Percentiles rank a stretch among this genome's conserved stretches.
phyloP scores from a whole-genome alignment of 2,888 invertebrate species.

The Scaptomyza tumidula region DNA sequence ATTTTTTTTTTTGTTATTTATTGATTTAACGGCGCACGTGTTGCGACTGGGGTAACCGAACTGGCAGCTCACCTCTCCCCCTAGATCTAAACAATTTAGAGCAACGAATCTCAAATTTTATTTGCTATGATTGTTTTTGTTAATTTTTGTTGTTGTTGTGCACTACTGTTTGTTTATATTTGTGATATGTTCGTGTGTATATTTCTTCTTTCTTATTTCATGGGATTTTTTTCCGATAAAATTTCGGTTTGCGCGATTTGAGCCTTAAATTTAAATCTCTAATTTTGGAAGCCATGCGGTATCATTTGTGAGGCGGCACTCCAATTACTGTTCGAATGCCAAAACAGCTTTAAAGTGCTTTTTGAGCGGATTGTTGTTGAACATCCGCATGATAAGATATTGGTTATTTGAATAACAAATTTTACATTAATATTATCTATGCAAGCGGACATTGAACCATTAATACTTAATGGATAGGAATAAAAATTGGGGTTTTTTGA shows the following conservation, averaged over 20 bases:
- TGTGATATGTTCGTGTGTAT: slow-evolving; percentile 7
- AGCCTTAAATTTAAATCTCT: slow-evolving; percentile 57
- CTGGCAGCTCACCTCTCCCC: slow-evolving; percentile 27
- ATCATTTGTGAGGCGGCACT: slow-evolving; percentile 54
- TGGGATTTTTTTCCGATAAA: slow-evolving; percentile 22
- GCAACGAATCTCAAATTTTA: slow-evolving; percentile 20
- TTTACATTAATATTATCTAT: neutral
- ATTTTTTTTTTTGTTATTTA: slow-evolving; percentile 56
- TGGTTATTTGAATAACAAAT: neutral
- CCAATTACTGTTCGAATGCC: slow-evolving; percentile 17
- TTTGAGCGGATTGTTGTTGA: slow-evolving; percentile 4
- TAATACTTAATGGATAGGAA: neutral
- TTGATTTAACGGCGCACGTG: slow-evolving; percentile 75
- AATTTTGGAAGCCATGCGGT: slow-evolving; percentile 59
- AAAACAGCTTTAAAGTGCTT: slow-evolving; percentile 5
- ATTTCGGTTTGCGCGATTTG: slow-evolving; percentile 49
- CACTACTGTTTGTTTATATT: slow-evolving; percentile 60
- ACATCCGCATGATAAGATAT: slow-evolving; percentile 20
- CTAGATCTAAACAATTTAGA: slow-evolving; percentile 28
- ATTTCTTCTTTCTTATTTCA: slow-evolving; percentile 6
- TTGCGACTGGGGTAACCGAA: slow-evolving; percentile 61
- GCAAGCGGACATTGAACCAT: slow-evolving; percentile 1
- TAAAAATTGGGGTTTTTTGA: neutral
- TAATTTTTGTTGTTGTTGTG: slow-evolving; percentile 23
- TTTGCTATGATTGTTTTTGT: slow-evolving; percentile 15